Percentiles rank a stretch among this genome's conserved stretches.
These are phyloP conservation scores for Aphodius sticticus DNA, from an alignment of 2,888 invertebrate species.

Conservation along the genomic window DNA sequence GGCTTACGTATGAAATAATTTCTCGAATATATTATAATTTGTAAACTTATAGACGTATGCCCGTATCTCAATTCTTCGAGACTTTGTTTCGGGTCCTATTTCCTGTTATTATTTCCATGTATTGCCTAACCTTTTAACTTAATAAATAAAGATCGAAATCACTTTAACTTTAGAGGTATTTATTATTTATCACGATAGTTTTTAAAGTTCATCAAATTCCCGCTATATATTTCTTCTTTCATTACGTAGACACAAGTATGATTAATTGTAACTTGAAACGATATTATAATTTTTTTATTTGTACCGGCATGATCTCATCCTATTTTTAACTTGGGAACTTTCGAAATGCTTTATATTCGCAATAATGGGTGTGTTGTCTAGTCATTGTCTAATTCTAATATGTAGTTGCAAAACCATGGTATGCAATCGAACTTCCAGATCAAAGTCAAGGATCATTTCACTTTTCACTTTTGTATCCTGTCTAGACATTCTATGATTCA, in stretches of 20 bases:
- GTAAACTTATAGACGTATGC: too few relatives aligned
- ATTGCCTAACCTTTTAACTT: too few relatives aligned
- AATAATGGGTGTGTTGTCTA: background rate
- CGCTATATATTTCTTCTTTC: background rate
- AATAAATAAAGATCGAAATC: too few relatives aligned
- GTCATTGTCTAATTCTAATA: background rate
- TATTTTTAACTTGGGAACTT: background rate
- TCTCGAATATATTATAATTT: too few relatives aligned
- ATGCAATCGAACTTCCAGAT: background rate
- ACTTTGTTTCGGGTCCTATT: too few relatives aligned
- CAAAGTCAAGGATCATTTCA: constrained; percentile 4
- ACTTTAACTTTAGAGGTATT: too few relatives aligned
- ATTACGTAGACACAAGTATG: background rate
- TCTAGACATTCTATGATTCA: background rate
- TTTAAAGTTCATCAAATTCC: background rate
- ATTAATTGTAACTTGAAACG: background rate
- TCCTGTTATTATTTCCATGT: too few relatives aligned
- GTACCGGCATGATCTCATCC: background rate
- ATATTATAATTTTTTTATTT: background rate
- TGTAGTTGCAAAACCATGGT: background rate
- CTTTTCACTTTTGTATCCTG: background rate
- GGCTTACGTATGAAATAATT: too few relatives aligned
- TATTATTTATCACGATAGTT: background rate
- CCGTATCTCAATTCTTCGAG: too few relatives aligned
- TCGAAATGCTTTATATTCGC: background rate